phyloP scores from a whole-genome alignment of 2,113 vertebrate genomes.

The Thalassarche chlororhynchos region DNA sequence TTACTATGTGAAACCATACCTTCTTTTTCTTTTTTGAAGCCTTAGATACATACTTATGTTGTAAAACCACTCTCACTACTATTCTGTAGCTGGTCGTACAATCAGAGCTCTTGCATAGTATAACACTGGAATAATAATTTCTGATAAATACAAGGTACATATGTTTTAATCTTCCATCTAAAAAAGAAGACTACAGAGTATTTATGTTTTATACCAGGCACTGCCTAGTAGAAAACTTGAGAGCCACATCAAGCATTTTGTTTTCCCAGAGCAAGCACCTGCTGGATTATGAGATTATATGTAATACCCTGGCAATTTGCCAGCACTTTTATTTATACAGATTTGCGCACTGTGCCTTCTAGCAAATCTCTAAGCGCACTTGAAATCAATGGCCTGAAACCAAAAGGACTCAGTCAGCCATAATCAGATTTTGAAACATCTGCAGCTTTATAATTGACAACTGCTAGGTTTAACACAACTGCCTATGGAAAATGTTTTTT shows the following conservation, averaged over 20 bases:
- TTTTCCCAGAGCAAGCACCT: background rate
- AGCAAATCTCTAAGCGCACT: background rate
- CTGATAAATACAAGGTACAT: background rate
- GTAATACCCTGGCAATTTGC: background rate
- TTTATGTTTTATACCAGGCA: background rate
- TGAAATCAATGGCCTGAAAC: background rate
- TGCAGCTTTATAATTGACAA: background rate
- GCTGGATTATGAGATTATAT: background rate
- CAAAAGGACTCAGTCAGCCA: background rate
- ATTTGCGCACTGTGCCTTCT: background rate
- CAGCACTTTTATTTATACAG: background rate
- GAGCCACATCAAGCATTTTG: background rate
- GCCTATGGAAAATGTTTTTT: background rate
- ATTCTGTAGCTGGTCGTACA: background rate
- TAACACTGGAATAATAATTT: background rate
- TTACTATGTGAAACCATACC: background rate
- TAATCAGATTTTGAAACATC: constrained; percentile 25
- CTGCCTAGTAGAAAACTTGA: background rate
- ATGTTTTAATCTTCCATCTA: background rate
- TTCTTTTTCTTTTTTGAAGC: background rate
- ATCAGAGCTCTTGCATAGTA: background rate
- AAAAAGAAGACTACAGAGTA: background rate
- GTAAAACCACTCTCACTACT: background rate
- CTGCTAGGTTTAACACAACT: background rate
- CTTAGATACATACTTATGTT: background rate